These are phyloP conservation scores for Omphaloscelis lunosa DNA, from an alignment of 2,888 invertebrate species.

Conservation along the genomic window DNA sequence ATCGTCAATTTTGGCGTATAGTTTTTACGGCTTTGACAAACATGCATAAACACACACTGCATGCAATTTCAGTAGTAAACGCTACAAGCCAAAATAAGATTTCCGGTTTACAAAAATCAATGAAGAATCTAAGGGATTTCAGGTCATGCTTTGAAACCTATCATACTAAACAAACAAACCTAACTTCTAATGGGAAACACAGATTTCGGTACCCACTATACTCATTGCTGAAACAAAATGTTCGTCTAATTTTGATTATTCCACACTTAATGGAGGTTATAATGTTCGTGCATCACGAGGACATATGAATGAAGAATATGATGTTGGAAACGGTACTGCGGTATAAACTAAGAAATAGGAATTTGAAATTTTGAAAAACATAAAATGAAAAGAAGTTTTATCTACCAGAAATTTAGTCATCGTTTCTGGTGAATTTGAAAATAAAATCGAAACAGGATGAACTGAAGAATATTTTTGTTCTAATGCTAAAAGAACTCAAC, in stretches of 20 bases:
- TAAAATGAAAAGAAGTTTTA: constrained; percentile 25
- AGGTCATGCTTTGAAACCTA: constrained; percentile 78
- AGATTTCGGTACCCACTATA: constrained; percentile 82
- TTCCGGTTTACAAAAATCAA: constrained; percentile 50
- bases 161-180: constrained; percentile 74
- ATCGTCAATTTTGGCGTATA: constrained; percentile 44
- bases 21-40: constrained; percentile 39
- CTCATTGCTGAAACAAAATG: constrained; percentile 82
- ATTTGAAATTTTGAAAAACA: constrained; percentile 22
- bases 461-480: constrained; percentile 29
- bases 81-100: constrained; percentile 49
- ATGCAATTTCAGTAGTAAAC: constrained; percentile 48
- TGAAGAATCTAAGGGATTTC: constrained; percentile 69
- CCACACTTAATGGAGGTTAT: constrained; percentile 70
- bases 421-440: constrained; percentile 22
- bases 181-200: constrained; percentile 81
- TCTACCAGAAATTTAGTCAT: constrained; percentile 12
- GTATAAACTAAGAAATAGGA: constrained; percentile 29
- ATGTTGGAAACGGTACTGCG: constrained; percentile 68
- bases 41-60: constrained; percentile 29
- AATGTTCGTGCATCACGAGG: constrained; percentile 79
- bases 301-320: constrained; percentile 69
- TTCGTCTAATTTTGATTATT: constrained; percentile 73
- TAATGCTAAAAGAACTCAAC: constrained; percentile 18
- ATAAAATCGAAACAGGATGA: constrained; percentile 30